Conservation (phyloP, 53 echinoderm and acorn worm genomes). For the Hippasteria phrygiana region DNA sequence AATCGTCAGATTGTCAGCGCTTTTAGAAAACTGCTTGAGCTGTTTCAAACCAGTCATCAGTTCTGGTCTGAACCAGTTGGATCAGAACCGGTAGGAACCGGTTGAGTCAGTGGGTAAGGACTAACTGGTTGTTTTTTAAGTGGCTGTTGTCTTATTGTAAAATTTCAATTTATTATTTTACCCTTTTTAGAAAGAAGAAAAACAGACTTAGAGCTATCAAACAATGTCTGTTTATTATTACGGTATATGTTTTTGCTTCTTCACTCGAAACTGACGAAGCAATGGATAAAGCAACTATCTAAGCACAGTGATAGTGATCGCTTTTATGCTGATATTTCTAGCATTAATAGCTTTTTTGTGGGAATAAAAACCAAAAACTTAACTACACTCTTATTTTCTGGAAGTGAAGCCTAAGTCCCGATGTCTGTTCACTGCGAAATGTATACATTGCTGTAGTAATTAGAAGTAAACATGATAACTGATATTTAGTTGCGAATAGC, state of each 20-base stretch:
- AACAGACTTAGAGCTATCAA: background rate
- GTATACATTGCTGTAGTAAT: background rate
- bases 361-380: too few relatives aligned
- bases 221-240: background rate
- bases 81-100: background rate
- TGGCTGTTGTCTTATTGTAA: too few relatives aligned
- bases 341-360: too few relatives aligned
- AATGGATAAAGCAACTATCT: background rate
- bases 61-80: background rate
- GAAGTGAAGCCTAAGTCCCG: background rate
- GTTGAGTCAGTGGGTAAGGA: too few relatives aligned
- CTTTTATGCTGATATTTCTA: background rate
- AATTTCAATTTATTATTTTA: too few relatives aligned
- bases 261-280: background rate
- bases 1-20: too few relatives aligned
- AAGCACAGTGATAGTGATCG: background rate
- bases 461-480: background rate
- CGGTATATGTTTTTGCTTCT: background rate
- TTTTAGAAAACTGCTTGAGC: background rate
- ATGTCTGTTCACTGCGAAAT: background rate
- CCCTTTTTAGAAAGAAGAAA: too few relatives aligned
- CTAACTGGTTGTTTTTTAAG: too few relatives aligned
- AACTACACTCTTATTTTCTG: too few relatives aligned
- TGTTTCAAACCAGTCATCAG: constrained; percentile 2
- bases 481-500: background rate